Evolutionary conservation across 1,140 invertebrate species (phyloP), one percentile per base, ranked within the genome.

Genomic region (Bombyx mandarina): DNA sequence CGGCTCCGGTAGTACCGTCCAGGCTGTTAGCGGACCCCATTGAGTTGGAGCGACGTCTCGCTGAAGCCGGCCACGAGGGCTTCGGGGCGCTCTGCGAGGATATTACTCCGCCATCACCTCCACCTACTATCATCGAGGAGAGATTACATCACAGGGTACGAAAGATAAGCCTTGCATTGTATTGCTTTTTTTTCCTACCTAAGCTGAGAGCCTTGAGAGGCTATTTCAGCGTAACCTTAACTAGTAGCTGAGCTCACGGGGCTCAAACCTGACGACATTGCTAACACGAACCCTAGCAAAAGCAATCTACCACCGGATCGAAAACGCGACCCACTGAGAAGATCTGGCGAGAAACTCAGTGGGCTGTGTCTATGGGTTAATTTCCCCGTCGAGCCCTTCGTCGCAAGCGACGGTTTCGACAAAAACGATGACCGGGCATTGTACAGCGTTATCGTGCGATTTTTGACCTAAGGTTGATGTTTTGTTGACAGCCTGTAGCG

Each of bases 1-100:
- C 91, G 71, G 94, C 94, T 6, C 94, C 94, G 6, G 93, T 96
- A 58, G 94, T 96, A 7, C 94, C 94, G 48, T 96, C 94, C 1
- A 93, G 94, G 72, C 88, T 94, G 44, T 86, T 95, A 47, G 90
- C 90, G 12, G 93, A 95, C 76, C 92, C 93, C 1, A 92, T 93
- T 59, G 93, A 94, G 75, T 82, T 94, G 63, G 93, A 94, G 74
- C 77, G 90, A 44, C 90, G 93, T 63, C 80, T 94, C 52, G 86
- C 93, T 6, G 92, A 93, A 68, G 91, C 92, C 69, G 92, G 92
- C 2, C 92, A 91, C 63, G 88, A 89, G 46, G 90, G 90, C 50
- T 88, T 84, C 60, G 79, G 87, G 9, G 77, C 82, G 10, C 66
- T 84, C 6, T 81, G 77, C 12, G 81, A 86, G 44, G 80, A 83